Evolutionary conservation across 1,140 invertebrate species (phyloP).

Genomic region (Cyrtorhinus lividipennis): DNA sequence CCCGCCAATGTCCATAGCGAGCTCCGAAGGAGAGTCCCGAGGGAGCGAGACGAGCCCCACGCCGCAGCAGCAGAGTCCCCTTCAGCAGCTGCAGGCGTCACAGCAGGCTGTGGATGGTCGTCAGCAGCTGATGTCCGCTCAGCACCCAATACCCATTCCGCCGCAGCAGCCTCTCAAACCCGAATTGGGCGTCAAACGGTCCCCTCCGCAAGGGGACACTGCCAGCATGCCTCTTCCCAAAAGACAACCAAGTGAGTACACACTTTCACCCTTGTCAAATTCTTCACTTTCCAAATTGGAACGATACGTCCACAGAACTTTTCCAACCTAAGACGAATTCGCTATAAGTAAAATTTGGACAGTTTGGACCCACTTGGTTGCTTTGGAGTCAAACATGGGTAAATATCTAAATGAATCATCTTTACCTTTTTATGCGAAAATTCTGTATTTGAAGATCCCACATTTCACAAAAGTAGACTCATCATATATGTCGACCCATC

Average conservation of each 20-base stretch:
- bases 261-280: neutral
- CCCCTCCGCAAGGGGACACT: constrained; percentile 32
- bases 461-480: no score
- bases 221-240: constrained; percentile 45
- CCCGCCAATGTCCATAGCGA: constrained; percentile 26
- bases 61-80: constrained; percentile 32
- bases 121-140: neutral
- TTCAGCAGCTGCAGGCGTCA: constrained; percentile 30
- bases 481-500: no score
- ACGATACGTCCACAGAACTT: neutral
- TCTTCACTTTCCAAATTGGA: neutral
- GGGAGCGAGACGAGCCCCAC: constrained; percentile 28
- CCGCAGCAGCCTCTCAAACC: constrained; percentile 23
- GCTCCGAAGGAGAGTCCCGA: constrained; percentile 29
- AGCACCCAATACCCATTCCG: constrained; percentile 1
- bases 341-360: neutral
- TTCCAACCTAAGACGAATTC: neutral
- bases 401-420: no score
- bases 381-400: no score
- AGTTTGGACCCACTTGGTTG: neutral
- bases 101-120: constrained; percentile 3
- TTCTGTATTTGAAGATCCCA: no score
- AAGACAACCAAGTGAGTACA: constrained; percentile 53
- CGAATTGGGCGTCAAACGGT: constrained; percentile 31
- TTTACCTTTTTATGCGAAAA: no score